phyloP scores from a whole-genome alignment of 2,113 vertebrate genomes.

The Myocastor coypus region DNA sequence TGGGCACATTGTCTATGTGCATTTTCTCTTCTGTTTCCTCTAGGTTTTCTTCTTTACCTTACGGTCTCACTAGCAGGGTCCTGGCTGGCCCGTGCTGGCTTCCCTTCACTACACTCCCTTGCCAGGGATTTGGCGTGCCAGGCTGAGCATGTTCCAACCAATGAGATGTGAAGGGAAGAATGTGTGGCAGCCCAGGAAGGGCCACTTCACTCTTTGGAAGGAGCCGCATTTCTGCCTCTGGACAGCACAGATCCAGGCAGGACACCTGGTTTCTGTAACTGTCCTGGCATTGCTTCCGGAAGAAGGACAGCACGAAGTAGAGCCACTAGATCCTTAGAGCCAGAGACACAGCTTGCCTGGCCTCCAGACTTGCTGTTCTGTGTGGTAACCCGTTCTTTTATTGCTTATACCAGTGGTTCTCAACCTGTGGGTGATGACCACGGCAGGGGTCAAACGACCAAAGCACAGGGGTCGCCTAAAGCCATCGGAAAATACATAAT shows the following conservation, averaged over 20 bases:
- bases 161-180: background rate
- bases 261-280: background rate
- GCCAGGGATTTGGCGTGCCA: background rate
- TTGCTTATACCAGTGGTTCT: too few species aligned
- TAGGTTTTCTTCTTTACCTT: background rate
- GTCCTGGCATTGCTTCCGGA: background rate
- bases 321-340: background rate
- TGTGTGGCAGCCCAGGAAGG: background rate
- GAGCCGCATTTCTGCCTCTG: background rate
- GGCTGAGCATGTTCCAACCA: background rate
- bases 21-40: background rate
- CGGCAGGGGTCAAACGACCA: too few species aligned
- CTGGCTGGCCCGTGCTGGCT: background rate
- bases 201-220: background rate
- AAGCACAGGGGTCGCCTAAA: too few species aligned
- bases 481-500: too few species aligned
- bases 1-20: background rate
- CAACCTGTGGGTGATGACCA: too few species aligned
- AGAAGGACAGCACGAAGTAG: background rate
- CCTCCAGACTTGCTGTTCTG: background rate
- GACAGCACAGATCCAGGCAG: background rate
- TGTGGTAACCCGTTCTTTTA: background rate
- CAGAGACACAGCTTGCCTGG: background rate
- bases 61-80: background rate
- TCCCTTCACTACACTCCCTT: background rate